Percentiles rank a stretch among this genome's conserved stretches.
Conservation (phyloP, 2,113 vertebrate species). For the Chlorodrepanis virens region DNA sequence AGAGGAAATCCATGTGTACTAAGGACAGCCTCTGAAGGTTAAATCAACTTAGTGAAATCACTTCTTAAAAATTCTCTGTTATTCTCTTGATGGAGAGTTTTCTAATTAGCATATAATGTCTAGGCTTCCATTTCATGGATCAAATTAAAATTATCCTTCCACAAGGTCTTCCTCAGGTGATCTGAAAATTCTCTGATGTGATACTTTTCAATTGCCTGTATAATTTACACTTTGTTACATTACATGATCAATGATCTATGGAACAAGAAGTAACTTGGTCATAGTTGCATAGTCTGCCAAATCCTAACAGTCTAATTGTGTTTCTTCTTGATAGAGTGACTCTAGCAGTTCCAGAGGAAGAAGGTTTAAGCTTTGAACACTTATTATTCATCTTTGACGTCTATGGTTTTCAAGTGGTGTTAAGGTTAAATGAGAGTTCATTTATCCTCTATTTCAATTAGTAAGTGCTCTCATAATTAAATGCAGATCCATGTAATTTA, state of each 20-base stretch:
- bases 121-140: background rate
- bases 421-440: slow-evolving; percentile 47
- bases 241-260: background rate
- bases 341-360: background rate
- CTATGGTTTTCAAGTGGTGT: background rate
- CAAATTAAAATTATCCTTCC: background rate
- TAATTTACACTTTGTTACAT: background rate
- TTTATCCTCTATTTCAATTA: slow-evolving; percentile 38
- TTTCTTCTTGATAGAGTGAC: background rate
- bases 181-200: background rate
- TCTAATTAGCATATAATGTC: background rate
- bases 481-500: slow-evolving; percentile 35
- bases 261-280: background rate
- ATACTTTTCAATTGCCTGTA: background rate
- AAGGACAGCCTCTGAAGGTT: background rate
- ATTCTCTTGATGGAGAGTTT: background rate
- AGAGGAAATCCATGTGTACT: background rate
- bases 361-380: background rate
- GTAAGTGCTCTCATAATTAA: slow-evolving; percentile 45
- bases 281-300: background rate
- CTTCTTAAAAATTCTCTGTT: background rate
- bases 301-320: background rate
- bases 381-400: slow-evolving; percentile 24
- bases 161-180: background rate
- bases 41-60: background rate